These are phyloP conservation scores for Gulo gulo DNA, from an alignment of 2,113 vertebrate genomes.

Conservation along the genomic window DNA sequence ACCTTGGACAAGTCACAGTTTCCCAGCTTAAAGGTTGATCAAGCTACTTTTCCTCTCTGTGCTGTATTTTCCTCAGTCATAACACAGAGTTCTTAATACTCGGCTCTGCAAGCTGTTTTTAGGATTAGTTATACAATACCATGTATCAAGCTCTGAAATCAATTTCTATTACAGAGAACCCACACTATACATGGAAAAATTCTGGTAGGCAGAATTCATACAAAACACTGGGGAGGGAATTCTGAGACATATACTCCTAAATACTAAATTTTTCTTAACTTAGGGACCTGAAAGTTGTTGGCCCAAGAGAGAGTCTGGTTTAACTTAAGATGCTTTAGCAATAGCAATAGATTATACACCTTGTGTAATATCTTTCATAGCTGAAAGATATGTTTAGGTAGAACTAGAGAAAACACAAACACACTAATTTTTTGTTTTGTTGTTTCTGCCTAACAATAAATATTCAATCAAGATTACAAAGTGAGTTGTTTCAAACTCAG, in stretches of 20 bases:
- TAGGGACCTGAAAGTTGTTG: neutral
- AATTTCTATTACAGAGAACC: neutral
- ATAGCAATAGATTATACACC: neutral
- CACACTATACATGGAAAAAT: neutral
- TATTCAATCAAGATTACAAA: slow-evolving; percentile 18
- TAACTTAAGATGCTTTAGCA: neutral
- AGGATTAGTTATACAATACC: neutral
- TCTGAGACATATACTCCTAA: neutral
- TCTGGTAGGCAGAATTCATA: neutral
- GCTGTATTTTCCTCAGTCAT: neutral
- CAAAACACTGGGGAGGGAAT: neutral
- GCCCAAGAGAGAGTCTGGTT: neutral
- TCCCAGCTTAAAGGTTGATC: neutral
- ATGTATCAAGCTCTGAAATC: neutral
- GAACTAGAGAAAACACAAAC: neutral
- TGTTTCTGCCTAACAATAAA: neutral
- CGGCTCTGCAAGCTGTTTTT: neutral
- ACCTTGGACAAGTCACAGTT: neutral
- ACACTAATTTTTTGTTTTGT: neutral
- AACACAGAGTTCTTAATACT: neutral
- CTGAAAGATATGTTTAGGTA: neutral
- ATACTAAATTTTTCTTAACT: neutral
- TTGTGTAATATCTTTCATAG: neutral
- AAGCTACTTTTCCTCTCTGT: neutral
- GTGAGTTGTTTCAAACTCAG: neutral